Evolutionary conservation across 1,140 invertebrate species (phyloP).

Genomic region (Liolophura sinensis): DNA sequence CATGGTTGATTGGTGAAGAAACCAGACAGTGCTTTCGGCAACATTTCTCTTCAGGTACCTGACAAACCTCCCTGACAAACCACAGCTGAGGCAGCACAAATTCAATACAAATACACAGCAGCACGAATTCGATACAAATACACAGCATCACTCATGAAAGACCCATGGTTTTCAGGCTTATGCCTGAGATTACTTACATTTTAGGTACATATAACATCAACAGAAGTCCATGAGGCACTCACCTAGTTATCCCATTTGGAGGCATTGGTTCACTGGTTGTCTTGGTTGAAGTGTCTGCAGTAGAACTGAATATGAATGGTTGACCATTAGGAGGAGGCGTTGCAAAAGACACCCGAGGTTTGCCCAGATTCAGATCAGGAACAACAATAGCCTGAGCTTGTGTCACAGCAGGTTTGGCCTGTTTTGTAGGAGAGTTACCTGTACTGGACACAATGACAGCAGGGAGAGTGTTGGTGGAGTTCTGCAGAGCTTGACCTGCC

Average conservation of each 20-base stretch:
- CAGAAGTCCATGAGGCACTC: too few relatives aligned
- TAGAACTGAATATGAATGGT: conserved; percentile 30
- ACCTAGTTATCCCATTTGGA: not conserved
- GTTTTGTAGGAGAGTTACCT: conserved; percentile 21
- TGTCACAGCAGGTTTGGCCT: conserved; percentile 16
- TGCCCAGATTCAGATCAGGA: conserved; percentile 34
- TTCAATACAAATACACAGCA: too few relatives aligned
- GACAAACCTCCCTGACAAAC: too few relatives aligned
- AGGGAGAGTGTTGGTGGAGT: conserved; percentile 16
- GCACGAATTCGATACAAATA: too few relatives aligned
- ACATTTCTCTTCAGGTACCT: too few relatives aligned
- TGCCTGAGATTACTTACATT: too few relatives aligned
- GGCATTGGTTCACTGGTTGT: not conserved
- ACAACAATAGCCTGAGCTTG: conserved; percentile 9
- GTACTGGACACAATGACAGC: conserved; percentile 24
- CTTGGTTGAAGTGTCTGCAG: not conserved
- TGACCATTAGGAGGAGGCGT: conserved; percentile 20
- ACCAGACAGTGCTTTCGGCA: too few relatives aligned
- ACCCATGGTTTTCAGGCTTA: too few relatives aligned
- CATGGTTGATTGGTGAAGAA: too few relatives aligned
- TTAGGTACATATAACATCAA: too few relatives aligned
- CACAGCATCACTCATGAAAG: too few relatives aligned
- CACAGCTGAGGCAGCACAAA: too few relatives aligned
- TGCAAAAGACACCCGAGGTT: conserved; percentile 29
- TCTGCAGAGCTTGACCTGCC: conserved; percentile 13